These are phyloP conservation scores for Vanessa atalanta DNA, from an alignment of 1,140 invertebrate species.

Conservation along the genomic window DNA sequence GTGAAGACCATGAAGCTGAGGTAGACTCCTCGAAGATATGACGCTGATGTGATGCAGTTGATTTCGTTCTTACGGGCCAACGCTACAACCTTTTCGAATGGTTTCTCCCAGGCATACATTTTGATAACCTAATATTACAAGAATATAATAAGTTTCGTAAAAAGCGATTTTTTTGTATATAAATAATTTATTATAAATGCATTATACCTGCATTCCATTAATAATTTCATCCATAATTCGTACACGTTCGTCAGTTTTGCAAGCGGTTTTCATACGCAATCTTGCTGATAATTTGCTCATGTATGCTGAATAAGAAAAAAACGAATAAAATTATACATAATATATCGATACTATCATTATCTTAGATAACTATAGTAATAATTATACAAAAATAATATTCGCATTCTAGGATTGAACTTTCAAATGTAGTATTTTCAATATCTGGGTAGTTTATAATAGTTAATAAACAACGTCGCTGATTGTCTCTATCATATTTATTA, in stretches of 20 bases:
- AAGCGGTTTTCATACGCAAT: conserved; percentile 83
- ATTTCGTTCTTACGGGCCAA: conserved; percentile 83
- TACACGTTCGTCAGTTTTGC: conserved; percentile 87
- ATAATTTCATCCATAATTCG: conserved; percentile 91
- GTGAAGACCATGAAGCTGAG: conserved; percentile 86
- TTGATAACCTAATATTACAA: conserved; percentile 87
- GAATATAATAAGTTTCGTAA: neutral
- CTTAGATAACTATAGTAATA: neutral
- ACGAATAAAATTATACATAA: conserved; percentile 3
- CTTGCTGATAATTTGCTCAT: conserved; percentile 83
- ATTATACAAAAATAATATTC: neutral
- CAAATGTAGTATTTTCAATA: too few relatives aligned
- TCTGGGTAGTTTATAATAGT: neutral
- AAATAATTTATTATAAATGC: neutral
- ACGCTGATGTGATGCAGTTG: conserved; percentile 84
- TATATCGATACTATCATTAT: neutral
- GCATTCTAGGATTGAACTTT: too few relatives aligned
- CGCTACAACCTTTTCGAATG: conserved; percentile 83
- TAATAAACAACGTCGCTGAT: neutral
- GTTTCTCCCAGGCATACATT: conserved; percentile 94
- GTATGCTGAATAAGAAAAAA: conserved; percentile 75
- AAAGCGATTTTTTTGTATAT: neutral
- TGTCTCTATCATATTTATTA: neutral
- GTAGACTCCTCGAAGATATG: conserved; percentile 87
- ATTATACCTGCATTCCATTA: conserved; percentile 85